Evolutionary conservation across 2,888 invertebrate species (phyloP).

Genomic region (Epinotia demarniana): DNA sequence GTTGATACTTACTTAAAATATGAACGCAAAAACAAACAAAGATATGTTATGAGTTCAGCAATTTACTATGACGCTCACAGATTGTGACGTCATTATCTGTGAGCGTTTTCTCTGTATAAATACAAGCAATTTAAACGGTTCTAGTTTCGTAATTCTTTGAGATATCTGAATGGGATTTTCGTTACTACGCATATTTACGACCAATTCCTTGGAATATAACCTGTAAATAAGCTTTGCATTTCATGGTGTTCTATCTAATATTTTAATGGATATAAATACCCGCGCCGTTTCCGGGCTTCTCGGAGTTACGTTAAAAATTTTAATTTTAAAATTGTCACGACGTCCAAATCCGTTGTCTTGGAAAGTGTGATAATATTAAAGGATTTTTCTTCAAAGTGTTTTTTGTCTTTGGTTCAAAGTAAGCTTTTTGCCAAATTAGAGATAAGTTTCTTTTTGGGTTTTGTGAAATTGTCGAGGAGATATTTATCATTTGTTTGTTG

Average conservation of each 20-base stretch:
- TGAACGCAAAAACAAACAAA: too few species aligned
- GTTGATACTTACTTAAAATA: too few species aligned
- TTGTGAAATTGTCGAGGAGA: background rate
- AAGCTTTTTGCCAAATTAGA: conserved; percentile 32
- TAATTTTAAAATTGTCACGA: conserved; percentile 4
- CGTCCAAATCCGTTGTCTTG: conserved; percentile 14
- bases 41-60: too few species aligned
- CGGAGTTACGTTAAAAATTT: conserved; percentile 4
- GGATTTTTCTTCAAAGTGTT: conserved; percentile 18
- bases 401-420: conserved; percentile 15
- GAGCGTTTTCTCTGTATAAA: too few species aligned
- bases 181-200: too few species aligned
- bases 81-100: too few species aligned
- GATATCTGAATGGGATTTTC: too few species aligned
- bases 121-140: too few species aligned
- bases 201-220: background rate
- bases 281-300: background rate
- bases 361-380: conserved; percentile 30
- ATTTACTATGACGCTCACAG: too few species aligned
- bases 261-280: background rate
- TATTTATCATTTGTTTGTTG: background rate
- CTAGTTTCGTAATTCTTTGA: too few species aligned
- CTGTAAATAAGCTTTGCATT: background rate
- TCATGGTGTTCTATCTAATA: background rate
- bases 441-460: conserved; percentile 1